phyloP scores from a whole-genome alignment of 2,888 invertebrate genomes.

The Aphidoletes aphidimyza region DNA sequence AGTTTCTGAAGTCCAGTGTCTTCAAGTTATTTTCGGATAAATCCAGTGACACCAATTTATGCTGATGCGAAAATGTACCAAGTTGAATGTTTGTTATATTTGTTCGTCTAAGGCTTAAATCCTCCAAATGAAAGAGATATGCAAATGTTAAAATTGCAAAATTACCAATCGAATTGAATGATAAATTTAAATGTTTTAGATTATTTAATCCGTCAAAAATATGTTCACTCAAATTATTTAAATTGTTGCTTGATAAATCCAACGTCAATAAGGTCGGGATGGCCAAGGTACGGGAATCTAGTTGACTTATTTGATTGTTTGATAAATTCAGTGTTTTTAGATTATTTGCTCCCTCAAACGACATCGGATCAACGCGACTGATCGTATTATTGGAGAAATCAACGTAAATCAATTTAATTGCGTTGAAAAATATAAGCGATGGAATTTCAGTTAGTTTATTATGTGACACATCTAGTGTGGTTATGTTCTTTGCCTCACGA shows the following conservation, averaged over 20 bases:
- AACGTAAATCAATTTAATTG: not conserved
- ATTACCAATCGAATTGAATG: not conserved
- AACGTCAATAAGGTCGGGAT: not conserved
- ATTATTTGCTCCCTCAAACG: not conserved
- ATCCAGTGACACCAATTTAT: not conserved
- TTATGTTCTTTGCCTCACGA: not conserved
- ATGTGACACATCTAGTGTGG: not conserved
- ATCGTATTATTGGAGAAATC: not conserved
- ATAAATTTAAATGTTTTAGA: not conserved
- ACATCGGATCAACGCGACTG: not conserved
- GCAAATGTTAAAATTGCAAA: not conserved
- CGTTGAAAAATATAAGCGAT: not conserved
- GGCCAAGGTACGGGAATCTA: not conserved
- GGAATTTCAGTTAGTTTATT: slow-evolving; percentile 17
- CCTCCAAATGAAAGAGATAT: not conserved
- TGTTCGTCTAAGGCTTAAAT: not conserved
- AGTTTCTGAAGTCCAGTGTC: not conserved
- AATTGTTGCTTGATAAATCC: not conserved
- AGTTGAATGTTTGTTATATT: not conserved
- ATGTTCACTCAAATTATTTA: not conserved
- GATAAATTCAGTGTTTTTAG: not conserved
- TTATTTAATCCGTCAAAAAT: not conserved
- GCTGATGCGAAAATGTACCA: slow-evolving; percentile 35
- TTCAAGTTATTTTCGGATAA: slow-evolving; percentile 19
- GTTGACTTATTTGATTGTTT: not conserved